phyloP scores from a whole-genome alignment of 2,113 vertebrate genomes.

The Daubentonia madagascariensis region DNA sequence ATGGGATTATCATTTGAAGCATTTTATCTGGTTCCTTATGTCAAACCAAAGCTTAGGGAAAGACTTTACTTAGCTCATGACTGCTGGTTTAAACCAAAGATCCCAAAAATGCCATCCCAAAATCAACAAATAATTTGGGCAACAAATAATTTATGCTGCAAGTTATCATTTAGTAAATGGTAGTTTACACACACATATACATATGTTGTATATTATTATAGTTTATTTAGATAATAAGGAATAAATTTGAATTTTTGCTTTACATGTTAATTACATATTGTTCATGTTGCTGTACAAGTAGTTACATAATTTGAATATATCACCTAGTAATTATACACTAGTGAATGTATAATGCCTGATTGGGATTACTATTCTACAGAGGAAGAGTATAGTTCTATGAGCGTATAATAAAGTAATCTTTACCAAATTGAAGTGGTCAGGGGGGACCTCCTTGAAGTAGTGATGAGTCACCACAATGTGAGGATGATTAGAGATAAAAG shows the following conservation, averaged over 20 bases:
- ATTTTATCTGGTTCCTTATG: background rate
- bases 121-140: background rate
- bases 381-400: background rate
- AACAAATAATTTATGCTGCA: background rate
- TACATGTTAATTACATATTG: background rate
- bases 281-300: background rate
- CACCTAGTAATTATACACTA: background rate
- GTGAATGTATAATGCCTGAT: background rate
- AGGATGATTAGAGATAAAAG: background rate
- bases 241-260: background rate
- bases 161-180: background rate
- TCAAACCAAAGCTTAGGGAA: background rate
- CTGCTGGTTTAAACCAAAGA: background rate
- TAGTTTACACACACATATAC: background rate
- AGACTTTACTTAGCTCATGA: background rate
- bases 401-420: background rate
- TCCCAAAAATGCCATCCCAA: background rate
- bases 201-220: background rate
- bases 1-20: background rate
- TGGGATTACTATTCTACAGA: background rate
- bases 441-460: background rate
- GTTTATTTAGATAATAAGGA: background rate
- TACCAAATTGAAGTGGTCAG: background rate
- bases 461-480: background rate
- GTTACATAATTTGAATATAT: background rate